Evolutionary conservation across 2,113 vertebrate genomes (phyloP), one percentile per base, ranked within the genome.

Genomic region (Mystacornis crossleyi): DNA sequence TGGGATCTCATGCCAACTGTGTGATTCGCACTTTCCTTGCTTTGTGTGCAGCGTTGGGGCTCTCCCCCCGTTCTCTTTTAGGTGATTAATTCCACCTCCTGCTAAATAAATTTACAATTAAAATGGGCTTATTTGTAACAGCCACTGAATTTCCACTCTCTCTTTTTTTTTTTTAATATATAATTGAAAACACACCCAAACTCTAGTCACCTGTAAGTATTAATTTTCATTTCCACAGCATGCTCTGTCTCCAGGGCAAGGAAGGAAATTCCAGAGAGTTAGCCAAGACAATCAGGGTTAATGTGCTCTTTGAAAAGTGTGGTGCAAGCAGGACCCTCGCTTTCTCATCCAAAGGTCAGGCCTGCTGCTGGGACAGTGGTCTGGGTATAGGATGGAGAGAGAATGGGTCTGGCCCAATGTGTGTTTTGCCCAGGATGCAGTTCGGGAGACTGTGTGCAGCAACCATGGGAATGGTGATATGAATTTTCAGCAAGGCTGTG

Each of bases 231-330:
- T 96, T 97, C 93, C 93, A 94, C 90, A 95, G 90, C 96, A 96
- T 86, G 72, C 85, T 93, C 92, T 94, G 83, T 95, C 96, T 97
- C 96, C 84, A 10, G 92, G 89, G 95, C 95, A 96, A 97, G 97
- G 96, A 97, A 97, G 97, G 97, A 97, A 97, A 97, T 97, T 97
- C 97, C 96, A 97, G 89, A 89, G 95, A 93, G 90, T 96, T 96
- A 93, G 94, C 93, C 96, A 97, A 97, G 97, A 96, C 95, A 97
- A 96, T 97, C 95, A 96, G 92, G 84, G 95, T 96, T 96, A 86
- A 97, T 91, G 90, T 92, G 81, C 79, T 96, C 77, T 97, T 89
- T 96, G 86, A 96, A 77, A 93, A 95, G 91, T 77, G 84, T 94
- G 86, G 86, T 94, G 54, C 79, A 79, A 90, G 86, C 70, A 86